Percentiles rank a stretch among this genome's conserved stretches.
These are phyloP conservation scores for Scortum barcoo DNA, from an alignment of 2,113 vertebrate genomes.

Conservation along the genomic window DNA sequence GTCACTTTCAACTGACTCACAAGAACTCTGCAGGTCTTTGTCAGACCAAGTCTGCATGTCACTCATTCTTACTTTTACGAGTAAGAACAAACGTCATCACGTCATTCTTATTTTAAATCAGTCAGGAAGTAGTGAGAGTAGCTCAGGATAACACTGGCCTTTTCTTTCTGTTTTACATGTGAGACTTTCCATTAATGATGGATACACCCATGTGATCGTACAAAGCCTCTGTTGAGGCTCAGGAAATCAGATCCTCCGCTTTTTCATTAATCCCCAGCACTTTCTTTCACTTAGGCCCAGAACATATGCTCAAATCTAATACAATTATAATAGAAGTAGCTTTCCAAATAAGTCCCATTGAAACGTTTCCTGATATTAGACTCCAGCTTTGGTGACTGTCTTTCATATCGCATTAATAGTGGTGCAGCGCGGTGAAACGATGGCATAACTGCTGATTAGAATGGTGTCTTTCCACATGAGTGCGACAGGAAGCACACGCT, in stretches of 20 bases:
- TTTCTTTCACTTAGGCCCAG: slow-evolving; percentile 20
- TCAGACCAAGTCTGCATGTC: neutral
- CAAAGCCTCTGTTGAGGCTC: slow-evolving; percentile 10
- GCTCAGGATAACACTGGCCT: neutral
- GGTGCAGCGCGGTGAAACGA: slow-evolving; percentile 47
- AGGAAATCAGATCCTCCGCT: slow-evolving; percentile 26
- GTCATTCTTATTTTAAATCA: neutral
- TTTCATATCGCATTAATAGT: slow-evolving; percentile 62
- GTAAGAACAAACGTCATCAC: neutral
- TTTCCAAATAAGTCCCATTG: slow-evolving; percentile 47
- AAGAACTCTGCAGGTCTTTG: too few relatives aligned
- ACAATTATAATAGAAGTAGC: slow-evolving; percentile 49
- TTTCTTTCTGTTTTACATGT: neutral
- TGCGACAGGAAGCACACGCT: slow-evolving; percentile 52
- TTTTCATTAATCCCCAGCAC: slow-evolving; percentile 40
- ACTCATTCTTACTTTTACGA: neutral
- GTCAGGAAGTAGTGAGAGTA: neutral
- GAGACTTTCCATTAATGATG: slow-evolving; percentile 2
- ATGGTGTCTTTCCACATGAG: slow-evolving; percentile 60
- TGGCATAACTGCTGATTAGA: slow-evolving; percentile 67
- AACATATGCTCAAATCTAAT: slow-evolving; percentile 53
- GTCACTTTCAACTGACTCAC: too few relatives aligned
- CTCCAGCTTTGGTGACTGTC: slow-evolving; percentile 53
- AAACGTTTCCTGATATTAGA: slow-evolving; percentile 53
- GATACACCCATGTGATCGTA: slow-evolving; percentile 13